Percentiles rank a stretch among this genome's conserved stretches.
Evolutionary conservation across 1,140 invertebrate genomes (phyloP).

Genomic region (Orchestia grillus): DNA sequence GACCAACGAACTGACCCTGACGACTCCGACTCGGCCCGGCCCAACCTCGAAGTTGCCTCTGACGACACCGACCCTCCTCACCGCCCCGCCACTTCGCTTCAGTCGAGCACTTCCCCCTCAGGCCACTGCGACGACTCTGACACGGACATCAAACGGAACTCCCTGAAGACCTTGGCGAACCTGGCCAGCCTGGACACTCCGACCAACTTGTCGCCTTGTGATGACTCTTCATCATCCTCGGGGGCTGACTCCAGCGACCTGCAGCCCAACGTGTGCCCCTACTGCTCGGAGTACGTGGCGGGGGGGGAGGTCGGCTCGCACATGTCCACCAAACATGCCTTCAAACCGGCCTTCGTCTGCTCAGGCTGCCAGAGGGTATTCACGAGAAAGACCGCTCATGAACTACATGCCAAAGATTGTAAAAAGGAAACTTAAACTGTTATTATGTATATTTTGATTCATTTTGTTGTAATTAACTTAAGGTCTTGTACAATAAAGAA

Average conservation of each 20-base stretch:
- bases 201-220: slow-evolving; percentile 17
- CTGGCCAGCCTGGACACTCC: slow-evolving; percentile 22
- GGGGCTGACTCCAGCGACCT: not conserved
- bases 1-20: not conserved
- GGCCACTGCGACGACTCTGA: not conserved
- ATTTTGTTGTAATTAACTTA: not conserved
- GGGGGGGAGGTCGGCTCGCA: not conserved
- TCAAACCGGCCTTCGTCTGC: slow-evolving; percentile 28
- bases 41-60: slow-evolving; percentile 21
- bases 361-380: slow-evolving; percentile 3
- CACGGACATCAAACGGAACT: slow-evolving; percentile 13
- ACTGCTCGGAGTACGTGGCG: slow-evolving; percentile 1
- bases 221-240: not conserved
- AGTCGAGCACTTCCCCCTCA: not conserved
- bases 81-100: not conserved
- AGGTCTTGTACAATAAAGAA: not conserved
- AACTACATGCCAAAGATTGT: slow-evolving; percentile 48
- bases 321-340: slow-evolving; percentile 37
- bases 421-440: slow-evolving; percentile 28
- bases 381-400: not conserved
- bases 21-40: not conserved
- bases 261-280: slow-evolving; percentile 3
- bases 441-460: not conserved
- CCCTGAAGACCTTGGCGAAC: slow-evolving; percentile 3
- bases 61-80: not conserved